These are phyloP conservation scores for Gorsachius magnificus DNA, from an alignment of 2,797 vertebrate genomes.

Conservation along the genomic window DNA sequence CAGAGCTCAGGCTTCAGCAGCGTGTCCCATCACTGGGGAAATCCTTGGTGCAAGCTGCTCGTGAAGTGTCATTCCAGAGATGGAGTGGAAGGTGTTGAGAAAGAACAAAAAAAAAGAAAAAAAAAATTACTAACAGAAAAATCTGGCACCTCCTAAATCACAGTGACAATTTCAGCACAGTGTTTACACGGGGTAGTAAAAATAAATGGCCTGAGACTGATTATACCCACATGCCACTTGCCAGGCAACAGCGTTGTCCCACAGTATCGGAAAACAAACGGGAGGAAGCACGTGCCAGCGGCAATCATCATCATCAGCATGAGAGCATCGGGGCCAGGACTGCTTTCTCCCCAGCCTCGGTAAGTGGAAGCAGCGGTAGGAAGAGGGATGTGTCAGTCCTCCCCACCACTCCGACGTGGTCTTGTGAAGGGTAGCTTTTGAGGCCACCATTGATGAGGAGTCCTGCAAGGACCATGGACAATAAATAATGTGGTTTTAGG, in stretches of 20 bases:
- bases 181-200: conserved; percentile 16
- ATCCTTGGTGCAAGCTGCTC: neutral
- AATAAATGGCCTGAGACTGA: conserved; percentile 50
- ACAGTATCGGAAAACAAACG: neutral
- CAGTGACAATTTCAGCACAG: conserved; percentile 14
- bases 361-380: neutral
- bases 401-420: neutral
- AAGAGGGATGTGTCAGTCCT: neutral
- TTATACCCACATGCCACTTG: conserved; percentile 26
- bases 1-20: neutral
- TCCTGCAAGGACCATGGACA: neutral
- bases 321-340: neutral
- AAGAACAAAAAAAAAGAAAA: neutral
- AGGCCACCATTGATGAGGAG: neutral
- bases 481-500: neutral
- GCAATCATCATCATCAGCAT: neutral
- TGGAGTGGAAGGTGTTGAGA: neutral
- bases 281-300: neutral
- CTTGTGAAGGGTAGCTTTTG: rapidly evolving
- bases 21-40: neutral
- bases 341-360: neutral
- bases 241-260: neutral
- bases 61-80: neutral
- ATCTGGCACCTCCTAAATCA: neutral
- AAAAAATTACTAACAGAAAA: neutral